A percentile compares a stretch with the other conserved stretches of the same genome.
Conservation (phyloP, 2,888 invertebrate species). For the Allacma fusca region DNA sequence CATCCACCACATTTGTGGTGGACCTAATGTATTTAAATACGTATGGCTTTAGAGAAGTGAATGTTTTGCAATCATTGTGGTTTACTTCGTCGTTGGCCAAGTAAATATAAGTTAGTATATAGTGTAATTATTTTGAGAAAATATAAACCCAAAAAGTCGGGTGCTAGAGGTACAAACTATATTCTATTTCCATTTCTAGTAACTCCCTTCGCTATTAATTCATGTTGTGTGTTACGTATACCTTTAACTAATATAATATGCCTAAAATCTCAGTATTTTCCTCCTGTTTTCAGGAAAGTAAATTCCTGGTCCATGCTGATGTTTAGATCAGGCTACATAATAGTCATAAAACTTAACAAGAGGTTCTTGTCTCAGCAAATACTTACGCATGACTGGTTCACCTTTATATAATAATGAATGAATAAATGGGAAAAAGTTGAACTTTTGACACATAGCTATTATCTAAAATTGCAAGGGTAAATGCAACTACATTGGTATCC, state of each 20-base stretch:
- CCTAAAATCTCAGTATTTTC: conserved; percentile 8
- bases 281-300: not conserved
- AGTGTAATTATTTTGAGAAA: not conserved
- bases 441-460: conserved; percentile 1
- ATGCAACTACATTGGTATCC: too few relatives aligned
- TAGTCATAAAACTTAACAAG: not conserved
- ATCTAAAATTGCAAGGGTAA: too few relatives aligned
- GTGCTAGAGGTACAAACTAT: not conserved
- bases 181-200: not conserved
- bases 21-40: too few relatives aligned
- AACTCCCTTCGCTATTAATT: not conserved
- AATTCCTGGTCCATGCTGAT: too few relatives aligned
- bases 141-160: not conserved
- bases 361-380: conserved; percentile 12
- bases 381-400: not conserved
- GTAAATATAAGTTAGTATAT: not conserved
- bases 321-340: not conserved
- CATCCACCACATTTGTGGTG: too few relatives aligned
- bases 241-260: too few relatives aligned
- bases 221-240: too few relatives aligned
- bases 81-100: too few relatives aligned
- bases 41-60: too few relatives aligned
- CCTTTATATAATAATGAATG: not conserved
- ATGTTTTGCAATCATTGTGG: too few relatives aligned
- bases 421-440: not conserved